A percentile compares a stretch with the other conserved stretches of the same genome.
These are phyloP conservation scores for Zaprionus kolodkinae DNA, from an alignment of 1,140 invertebrate genomes.

Conservation along the genomic window DNA sequence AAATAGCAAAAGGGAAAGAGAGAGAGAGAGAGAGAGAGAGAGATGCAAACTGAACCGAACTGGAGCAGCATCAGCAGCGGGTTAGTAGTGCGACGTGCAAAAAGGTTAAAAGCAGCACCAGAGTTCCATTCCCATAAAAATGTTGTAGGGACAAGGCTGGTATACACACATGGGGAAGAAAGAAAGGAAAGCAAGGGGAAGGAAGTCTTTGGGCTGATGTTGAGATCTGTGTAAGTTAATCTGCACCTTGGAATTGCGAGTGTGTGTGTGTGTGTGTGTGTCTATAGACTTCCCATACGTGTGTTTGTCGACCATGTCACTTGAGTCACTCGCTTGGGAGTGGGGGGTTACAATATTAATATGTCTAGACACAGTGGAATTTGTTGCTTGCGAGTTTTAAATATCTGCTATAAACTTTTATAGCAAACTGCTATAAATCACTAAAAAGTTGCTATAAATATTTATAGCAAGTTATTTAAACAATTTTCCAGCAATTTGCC, in stretches of 20 bases:
- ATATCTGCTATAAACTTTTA: not conserved
- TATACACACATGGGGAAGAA: no score
- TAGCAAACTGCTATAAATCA: constrained; percentile 1
- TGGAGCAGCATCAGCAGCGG: constrained; percentile 2
- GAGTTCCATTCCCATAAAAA: not conserved
- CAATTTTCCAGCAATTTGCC: not conserved
- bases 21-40: not conserved
- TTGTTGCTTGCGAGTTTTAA: not conserved
- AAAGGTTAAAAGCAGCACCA: constrained; percentile 38
- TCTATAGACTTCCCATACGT: not conserved
- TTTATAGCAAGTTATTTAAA: not conserved
- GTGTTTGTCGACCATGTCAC: not conserved
- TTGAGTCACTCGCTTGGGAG: not conserved
- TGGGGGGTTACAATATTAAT: not conserved
- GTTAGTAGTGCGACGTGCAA: constrained; percentile 21
- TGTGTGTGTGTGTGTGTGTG: no score
- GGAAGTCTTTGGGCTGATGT: constrained; percentile 10
- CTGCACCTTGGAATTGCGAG: constrained; percentile 65
- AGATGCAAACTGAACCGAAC: constrained; percentile 39
- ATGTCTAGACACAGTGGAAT: not conserved
- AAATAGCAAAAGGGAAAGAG: constrained; percentile 60
- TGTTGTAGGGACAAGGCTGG: not conserved
- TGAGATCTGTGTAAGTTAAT: constrained; percentile 41
- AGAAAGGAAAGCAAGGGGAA: not conserved
- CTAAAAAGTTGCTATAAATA: not conserved